phyloP scores from a whole-genome alignment of 2,113 vertebrate species.

The Muntiacus muntjak region DNA sequence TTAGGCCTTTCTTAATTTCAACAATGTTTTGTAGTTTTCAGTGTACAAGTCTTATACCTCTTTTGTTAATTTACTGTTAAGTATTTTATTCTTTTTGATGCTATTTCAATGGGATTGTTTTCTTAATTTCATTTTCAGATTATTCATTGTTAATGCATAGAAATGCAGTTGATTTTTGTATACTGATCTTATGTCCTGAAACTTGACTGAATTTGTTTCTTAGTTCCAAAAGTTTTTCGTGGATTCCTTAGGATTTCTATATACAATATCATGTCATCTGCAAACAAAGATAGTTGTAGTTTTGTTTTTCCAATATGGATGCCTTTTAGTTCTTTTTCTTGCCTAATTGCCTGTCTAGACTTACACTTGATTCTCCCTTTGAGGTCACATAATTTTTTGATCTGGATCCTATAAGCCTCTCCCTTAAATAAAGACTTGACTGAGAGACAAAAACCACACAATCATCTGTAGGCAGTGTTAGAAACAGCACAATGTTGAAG shows the following conservation, averaged over 20 bases:
- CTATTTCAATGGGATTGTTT: neutral
- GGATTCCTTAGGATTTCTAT: neutral
- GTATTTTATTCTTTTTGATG: neutral
- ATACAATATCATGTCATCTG: neutral
- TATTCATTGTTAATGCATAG: neutral
- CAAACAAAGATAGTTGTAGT: neutral
- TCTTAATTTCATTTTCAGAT: neutral
- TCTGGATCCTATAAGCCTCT: neutral
- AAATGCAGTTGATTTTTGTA: neutral
- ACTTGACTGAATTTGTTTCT: neutral
- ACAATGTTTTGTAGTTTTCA: neutral
- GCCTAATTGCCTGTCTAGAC: neutral
- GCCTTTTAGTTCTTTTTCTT: neutral
- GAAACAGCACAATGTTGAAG: neutral
- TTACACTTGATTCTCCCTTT: neutral
- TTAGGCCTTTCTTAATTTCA: neutral
- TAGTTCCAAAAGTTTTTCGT: neutral
- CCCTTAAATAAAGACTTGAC: neutral
- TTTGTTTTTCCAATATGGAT: neutral
- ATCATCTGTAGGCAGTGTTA: neutral
- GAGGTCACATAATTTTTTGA: neutral
- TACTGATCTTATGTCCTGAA: neutral
- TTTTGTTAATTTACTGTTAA: neutral
- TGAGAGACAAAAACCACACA: neutral
- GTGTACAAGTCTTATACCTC: neutral